Base-by-base conservation (phyloP, 2,888 invertebrate species). In the Lumbricus terrestris region DNA sequence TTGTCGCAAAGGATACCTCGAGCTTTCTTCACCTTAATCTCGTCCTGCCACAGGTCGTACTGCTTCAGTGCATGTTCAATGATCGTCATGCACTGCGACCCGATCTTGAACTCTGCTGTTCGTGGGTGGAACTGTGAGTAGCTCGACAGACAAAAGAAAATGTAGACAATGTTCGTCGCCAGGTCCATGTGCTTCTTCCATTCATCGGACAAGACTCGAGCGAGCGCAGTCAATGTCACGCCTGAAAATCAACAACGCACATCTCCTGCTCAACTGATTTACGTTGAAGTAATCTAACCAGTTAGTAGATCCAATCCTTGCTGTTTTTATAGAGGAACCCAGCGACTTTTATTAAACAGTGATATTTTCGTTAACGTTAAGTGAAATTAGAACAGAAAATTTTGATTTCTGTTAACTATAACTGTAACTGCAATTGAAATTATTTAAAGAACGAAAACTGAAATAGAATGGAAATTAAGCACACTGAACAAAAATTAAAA, bases 141-240 rank as follows among this genome's bases (percentile, higher is more conserved):
- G 83, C 97, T 97, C 23, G 99, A 99, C 95, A 99, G 98, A 95
- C 98, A 99, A 95, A 98, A 98, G 95, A 99, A 99, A 93, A 98
- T 97, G 95, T 98, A 98, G 92, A 98, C 97, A 94, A 99, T 97
- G 95, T 98, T 98, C 93, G 98, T 98, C 93, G 98, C 98, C 91
- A 99, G 95, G 95, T 99, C 98, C 93, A 98, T 97, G 95, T 98
- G 99, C 94, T 97, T 97, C 95, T 97, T 97, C 97, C 98, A 99
- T 95, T 99, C 99, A 96, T 99, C 99, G 92, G 99, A 96, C 90
- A 99, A 96, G 54, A 99, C 98, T 94, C 99, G 96, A 23, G 98
- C 97, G 93, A 99, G 96, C 83, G 99, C 99, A 95, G 98, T 98
- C 89, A 99, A 96, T 90, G 99, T 96, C 83, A 98, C 98, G 96